Evolutionary conservation across 1,140 invertebrate species (phyloP), one percentile per base, ranked within the genome.

Genomic region (Leptinotarsa defecta): DNA sequence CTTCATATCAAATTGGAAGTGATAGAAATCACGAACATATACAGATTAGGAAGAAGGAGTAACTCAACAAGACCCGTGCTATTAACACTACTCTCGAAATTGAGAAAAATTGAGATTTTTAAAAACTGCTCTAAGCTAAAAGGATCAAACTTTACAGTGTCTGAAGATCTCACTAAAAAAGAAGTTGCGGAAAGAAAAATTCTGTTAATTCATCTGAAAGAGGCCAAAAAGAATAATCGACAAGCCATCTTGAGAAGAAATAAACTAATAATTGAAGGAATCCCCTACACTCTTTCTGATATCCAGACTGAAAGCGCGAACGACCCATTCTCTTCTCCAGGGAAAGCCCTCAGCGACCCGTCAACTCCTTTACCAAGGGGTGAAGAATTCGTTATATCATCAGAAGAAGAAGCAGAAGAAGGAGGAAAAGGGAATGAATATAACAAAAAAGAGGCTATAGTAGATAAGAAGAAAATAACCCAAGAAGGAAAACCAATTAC

Each of bases 261-360:
- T 65, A 65, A 65, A 22, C 63, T 65, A 4, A 65, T 65, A n/a
- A 8, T 65, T n/a, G 63, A 65, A 65, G 63, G 27, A 27, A 27
- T 27, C 27, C 27, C 27, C 27, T 27, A 27, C 27, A 27, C 27
- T 27, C 27, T 27, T 27, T 27, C 27, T 27, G 27, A 27, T 27
- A 27, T 27, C 27, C 27, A 27, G 27, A 27, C 27, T 27, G 27
- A 27, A 27, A 27, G 27, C 27, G 27, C 27, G 27, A 27, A 27
- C 27, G 27, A 27, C 27, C 27, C 27, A 27, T 27, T 27, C 27
- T 27, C 27, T 27, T 5, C 27, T 27, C 27, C 27, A 27, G 6
- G 27, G 27, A 27, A 27, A 27, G 27, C 27, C 5, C 27, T 27
- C 27, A 27, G 27, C 27, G 27, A 27, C 27, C 27, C 27, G 27